These are phyloP conservation scores for Actenoides hombroni DNA, from an alignment of 2,113 vertebrate species.

Conservation along the genomic window DNA sequence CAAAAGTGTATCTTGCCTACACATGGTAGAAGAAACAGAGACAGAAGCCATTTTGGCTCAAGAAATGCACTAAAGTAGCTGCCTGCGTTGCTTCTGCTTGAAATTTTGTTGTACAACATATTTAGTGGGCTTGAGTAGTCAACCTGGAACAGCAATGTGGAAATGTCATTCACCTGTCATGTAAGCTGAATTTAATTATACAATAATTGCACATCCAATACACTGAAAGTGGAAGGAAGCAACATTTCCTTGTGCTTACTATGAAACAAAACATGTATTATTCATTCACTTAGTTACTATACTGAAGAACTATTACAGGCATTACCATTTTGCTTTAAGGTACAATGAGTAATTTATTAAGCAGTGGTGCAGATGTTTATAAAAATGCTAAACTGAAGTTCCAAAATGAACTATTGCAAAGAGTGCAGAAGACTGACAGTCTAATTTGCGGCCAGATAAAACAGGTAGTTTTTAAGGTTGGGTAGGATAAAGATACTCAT, in stretches of 20 bases:
- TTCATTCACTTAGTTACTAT: slow-evolving; percentile 12
- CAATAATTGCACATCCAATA: slow-evolving; percentile 27
- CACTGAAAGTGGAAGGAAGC: neutral
- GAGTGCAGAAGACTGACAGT: neutral
- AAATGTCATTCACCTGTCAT: slow-evolving; percentile 18
- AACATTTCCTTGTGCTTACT: slow-evolving; percentile 12
- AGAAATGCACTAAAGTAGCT: neutral
- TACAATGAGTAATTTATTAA: slow-evolving; percentile 32
- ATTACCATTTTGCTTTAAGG: slow-evolving; percentile 46
- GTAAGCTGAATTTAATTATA: slow-evolving; percentile 30
- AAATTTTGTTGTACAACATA: neutral
- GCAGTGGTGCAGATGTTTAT: neutral
- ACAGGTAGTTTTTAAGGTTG: neutral
- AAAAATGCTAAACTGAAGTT: neutral
- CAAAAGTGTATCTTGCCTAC: neutral
- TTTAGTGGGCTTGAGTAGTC: neutral
- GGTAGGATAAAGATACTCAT: neutral
- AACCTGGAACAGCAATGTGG: neutral
- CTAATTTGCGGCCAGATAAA: neutral
- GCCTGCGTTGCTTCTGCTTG: neutral
- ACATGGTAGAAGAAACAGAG: neutral
- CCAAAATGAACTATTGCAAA: neutral
- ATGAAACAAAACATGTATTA: slow-evolving; percentile 20
- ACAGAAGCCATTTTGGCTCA: neutral
- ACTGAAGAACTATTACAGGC: neutral